These are phyloP conservation scores for Dioctria rufipes DNA, from an alignment of 2,888 invertebrate genomes.

Conservation along the genomic window DNA sequence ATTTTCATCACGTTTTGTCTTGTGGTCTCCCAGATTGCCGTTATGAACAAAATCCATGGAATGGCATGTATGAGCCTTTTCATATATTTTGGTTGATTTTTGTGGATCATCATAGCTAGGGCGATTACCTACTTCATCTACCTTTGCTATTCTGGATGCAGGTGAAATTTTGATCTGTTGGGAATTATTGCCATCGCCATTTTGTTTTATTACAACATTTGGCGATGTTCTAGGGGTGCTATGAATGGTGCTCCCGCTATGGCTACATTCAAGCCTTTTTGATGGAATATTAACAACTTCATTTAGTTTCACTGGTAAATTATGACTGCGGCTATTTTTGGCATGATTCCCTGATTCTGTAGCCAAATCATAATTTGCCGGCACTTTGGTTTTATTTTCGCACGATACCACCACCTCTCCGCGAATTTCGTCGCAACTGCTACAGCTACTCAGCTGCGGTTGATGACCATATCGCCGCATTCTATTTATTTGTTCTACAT, in stretches of 20 bases:
- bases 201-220: conserved; percentile 7
- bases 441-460: conserved; percentile 54
- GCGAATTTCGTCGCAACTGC: conserved; percentile 51
- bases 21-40: conserved; percentile 30
- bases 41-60: conserved; percentile 34
- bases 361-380: conserved; percentile 47
- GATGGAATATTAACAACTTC: conserved; percentile 43
- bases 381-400: conserved; percentile 56
- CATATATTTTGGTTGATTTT: conserved; percentile 40
- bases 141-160: background rate
- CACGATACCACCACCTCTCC: conserved; percentile 6
- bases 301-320: conserved; percentile 45
- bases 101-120: background rate
- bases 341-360: background rate
- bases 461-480: conserved; percentile 57
- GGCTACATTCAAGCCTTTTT: background rate
- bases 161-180: conserved; percentile 1
- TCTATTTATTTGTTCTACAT: conserved; percentile 19
- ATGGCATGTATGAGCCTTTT: conserved; percentile 13
- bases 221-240: background rate
- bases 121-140: background rate
- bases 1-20: conserved; percentile 54
- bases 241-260: background rate
- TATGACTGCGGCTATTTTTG: conserved; percentile 52
- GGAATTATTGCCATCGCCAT: background rate